Base-by-base conservation (phyloP, 2,888 invertebrate genomes). In the Zygogramma bicolorata region DNA sequence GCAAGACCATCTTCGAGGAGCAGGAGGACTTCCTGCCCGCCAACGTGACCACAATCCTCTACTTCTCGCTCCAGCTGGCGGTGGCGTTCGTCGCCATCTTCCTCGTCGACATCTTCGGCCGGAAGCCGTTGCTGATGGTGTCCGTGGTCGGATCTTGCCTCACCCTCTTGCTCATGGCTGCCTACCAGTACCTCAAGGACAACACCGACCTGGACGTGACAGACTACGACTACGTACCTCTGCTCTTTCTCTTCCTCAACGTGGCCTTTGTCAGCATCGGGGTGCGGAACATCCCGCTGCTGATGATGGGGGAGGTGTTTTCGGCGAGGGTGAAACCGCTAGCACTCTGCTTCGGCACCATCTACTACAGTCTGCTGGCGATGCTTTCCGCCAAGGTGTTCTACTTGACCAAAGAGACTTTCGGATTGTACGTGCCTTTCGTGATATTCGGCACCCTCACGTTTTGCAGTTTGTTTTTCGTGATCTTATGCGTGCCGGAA, bases 61-160 rank as follows among this genome's bases (percentile, higher is more conserved):
- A 84, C 68, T 85, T 86, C 68, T 88, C 88, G 60, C 88, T 91
- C 49, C 91, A 91, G 86, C 87, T 91, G 1, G 85, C 90, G 0
- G 89, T 91, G 3, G 90, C 91, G 66, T 86, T 88, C 46, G 84
- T 90, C 6, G 89, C 91, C 1, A 90, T 91, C 3, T 84, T 90
- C 67, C 85, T 92, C 10, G 91, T 92, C 7, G 92, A 92, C 81
- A 85, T 86, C 66, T 83, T 88, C 3, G 92, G 92, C 1, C 83
- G 91, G 66, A 85, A 89, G 70, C 87, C 88, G 1, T 83, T 92
- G 10, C 85, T 92, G 34, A 83, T 90, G 3, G 75, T 88, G 18
- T 90, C 90, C 5, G 88, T 89, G 1, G 74, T 86, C 3, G 84
- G 88, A 0, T 87, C 88, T 6, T 83, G 88, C 0, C 20, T 88